These are phyloP conservation scores for Onchidella celtica DNA, from an alignment of 2,888 invertebrate genomes.

Conservation along the genomic window DNA sequence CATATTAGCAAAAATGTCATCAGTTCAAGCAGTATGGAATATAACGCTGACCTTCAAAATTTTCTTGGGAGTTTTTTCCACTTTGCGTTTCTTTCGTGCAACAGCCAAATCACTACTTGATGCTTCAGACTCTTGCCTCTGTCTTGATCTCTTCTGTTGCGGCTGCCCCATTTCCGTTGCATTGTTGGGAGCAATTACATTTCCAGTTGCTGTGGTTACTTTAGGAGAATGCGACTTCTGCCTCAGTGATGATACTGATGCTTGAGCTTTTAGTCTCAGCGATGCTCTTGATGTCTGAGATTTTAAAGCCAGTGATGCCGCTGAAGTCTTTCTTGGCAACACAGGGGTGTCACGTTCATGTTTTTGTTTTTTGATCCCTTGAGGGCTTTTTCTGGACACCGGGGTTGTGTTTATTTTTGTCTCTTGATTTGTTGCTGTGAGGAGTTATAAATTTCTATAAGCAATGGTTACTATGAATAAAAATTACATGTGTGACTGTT, in stretches of 20 bases:
- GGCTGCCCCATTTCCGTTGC: background rate
- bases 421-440: background rate
- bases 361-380: background rate
- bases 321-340: background rate
- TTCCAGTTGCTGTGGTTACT: background rate
- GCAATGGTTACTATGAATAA: too few relatives aligned
- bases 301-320: background rate
- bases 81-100: slow-evolving; percentile 29
- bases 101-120: background rate
- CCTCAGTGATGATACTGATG: background rate
- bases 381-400: slow-evolving; percentile 40
- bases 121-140: background rate
- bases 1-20: too few relatives aligned
- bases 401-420: slow-evolving; percentile 31
- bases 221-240: background rate
- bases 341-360: background rate
- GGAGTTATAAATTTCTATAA: background rate
- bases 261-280: background rate
- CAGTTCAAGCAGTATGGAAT: too few relatives aligned
- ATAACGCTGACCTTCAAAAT: background rate
- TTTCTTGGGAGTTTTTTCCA: background rate
- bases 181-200: background rate
- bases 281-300: slow-evolving; percentile 18
- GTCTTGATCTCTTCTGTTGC: slow-evolving; percentile 6
- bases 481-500: too few relatives aligned